phyloP scores from a whole-genome alignment of 2,888 invertebrate genomes.

The Sylvicola cinctus region DNA sequence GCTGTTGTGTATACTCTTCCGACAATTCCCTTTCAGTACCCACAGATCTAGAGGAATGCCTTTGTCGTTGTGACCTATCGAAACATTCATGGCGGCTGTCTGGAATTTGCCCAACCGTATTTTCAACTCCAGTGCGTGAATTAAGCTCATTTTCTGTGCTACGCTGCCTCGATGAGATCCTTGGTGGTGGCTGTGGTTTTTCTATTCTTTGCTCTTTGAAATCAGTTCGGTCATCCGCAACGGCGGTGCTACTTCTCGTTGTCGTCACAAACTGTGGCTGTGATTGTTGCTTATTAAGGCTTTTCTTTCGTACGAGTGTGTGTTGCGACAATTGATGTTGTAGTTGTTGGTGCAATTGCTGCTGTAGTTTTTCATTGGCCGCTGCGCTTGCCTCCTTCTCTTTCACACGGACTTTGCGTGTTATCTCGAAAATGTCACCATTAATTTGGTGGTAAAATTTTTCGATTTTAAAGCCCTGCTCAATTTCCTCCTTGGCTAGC shows the following conservation, averaged over 20 bases:
- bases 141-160: neutral
- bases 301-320: conserved; percentile 2
- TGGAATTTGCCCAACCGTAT: conserved; percentile 10
- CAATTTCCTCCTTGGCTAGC: conserved; percentile 15
- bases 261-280: conserved; percentile 2
- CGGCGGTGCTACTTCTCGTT: no score
- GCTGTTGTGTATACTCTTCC: conserved; percentile 18
- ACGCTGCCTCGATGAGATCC: conserved; percentile 13
- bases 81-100: conserved; percentile 16
- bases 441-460: conserved; percentile 26
- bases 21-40: conserved; percentile 16
- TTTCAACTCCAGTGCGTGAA: neutral
- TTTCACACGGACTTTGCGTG: conserved; percentile 10
- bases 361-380: neutral
- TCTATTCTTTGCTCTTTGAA: neutral
- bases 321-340: conserved; percentile 3
- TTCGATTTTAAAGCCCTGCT: conserved; percentile 24
- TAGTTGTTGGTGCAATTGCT: neutral
- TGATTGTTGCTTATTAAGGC: conserved; percentile 4
- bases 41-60: conserved; percentile 24
- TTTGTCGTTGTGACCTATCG: conserved; percentile 22
- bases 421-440: conserved; percentile 25
- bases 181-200: conserved; percentile 12
- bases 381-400: neutral
- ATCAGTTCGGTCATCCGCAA: conserved; percentile 1